phyloP scores from a whole-genome alignment of 1,140 invertebrate species.

The Drosophila navojoa region DNA sequence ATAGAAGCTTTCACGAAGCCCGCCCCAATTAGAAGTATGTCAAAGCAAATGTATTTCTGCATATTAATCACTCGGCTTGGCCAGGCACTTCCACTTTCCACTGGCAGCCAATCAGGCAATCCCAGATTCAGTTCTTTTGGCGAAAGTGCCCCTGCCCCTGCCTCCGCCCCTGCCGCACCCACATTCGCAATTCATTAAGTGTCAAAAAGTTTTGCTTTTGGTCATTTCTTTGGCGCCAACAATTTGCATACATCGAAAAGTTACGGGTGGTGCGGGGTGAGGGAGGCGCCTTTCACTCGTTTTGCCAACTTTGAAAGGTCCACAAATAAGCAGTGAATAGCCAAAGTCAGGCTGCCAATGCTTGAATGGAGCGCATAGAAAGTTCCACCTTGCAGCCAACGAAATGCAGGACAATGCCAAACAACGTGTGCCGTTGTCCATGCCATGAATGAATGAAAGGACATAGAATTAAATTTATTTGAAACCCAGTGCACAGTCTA shows the following conservation, averaged over 20 bases:
- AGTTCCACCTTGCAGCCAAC: conserved; percentile 58
- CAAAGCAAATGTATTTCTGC: conserved; percentile 72
- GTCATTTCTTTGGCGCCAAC: conserved; percentile 57
- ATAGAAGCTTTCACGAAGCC: background rate
- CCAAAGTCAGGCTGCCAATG: conserved; percentile 41
- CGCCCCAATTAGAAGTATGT: conserved; percentile 72
- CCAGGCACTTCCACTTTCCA: conserved; percentile 64
- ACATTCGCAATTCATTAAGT: conserved; percentile 69
- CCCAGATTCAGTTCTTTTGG: conserved; percentile 34
- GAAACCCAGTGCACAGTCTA: conserved; percentile 68
- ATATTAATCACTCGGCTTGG: conserved; percentile 52
- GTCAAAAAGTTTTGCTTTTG: conserved; percentile 78
- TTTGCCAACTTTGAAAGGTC: conserved; percentile 16
- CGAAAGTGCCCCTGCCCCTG: background rate
- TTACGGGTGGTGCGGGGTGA: background rate
- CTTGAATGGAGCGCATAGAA: conserved; percentile 68
- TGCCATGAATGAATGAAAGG: conserved; percentile 77
- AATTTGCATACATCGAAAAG: conserved; percentile 70
- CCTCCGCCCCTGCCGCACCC: background rate
- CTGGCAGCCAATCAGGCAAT: conserved; percentile 61
- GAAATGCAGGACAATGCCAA: conserved; percentile 56
- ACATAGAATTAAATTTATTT: conserved; percentile 82
- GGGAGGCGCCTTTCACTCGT: conserved; percentile 17
- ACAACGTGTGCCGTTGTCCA: conserved; percentile 45
- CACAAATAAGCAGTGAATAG: conserved; percentile 47